phyloP scores from a whole-genome alignment of 2,797 vertebrate species.

The Sebastes matsubarae region DNA sequence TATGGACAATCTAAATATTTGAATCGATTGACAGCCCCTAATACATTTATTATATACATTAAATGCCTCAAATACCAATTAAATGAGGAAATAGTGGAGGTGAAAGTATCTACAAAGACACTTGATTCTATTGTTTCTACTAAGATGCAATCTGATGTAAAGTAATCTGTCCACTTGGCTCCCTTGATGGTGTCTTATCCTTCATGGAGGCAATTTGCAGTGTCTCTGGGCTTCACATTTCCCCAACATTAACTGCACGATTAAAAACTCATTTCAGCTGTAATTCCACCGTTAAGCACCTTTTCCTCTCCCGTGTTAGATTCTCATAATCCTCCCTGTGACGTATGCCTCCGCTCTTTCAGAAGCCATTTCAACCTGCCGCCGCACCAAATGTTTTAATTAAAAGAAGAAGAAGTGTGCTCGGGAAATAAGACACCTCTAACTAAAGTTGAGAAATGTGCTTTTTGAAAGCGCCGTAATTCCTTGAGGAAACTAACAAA shows the following conservation, averaged over 20 bases:
- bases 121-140: slow-evolving; percentile 55
- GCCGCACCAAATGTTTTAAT: slow-evolving; percentile 73
- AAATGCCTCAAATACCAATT: slow-evolving; percentile 26
- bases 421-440: slow-evolving; percentile 53
- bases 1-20: no score
- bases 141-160: slow-evolving; percentile 58
- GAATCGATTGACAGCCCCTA: not conserved
- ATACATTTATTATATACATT: slow-evolving; percentile 10
- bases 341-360: slow-evolving; percentile 68
- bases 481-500: slow-evolving; percentile 25
- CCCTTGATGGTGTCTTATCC: slow-evolving; percentile 68
- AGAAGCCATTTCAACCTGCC: slow-evolving; percentile 62
- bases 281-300: slow-evolving; percentile 84
- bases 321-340: slow-evolving; percentile 73
- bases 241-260: slow-evolving; percentile 82
- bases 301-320: slow-evolving; percentile 74
- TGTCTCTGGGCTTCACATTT: slow-evolving; percentile 77
- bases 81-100: slow-evolving; percentile 24
- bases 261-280: slow-evolving; percentile 83
- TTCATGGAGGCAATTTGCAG: slow-evolving; percentile 77
- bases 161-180: slow-evolving; percentile 63
- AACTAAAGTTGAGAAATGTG: slow-evolving; percentile 41
- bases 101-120: slow-evolving; percentile 51
- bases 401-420: slow-evolving; percentile 64
- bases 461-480: slow-evolving; percentile 10